Base-by-base conservation (phyloP, 2,113 vertebrate species). In the Brienomyrus brachyistius region DNA sequence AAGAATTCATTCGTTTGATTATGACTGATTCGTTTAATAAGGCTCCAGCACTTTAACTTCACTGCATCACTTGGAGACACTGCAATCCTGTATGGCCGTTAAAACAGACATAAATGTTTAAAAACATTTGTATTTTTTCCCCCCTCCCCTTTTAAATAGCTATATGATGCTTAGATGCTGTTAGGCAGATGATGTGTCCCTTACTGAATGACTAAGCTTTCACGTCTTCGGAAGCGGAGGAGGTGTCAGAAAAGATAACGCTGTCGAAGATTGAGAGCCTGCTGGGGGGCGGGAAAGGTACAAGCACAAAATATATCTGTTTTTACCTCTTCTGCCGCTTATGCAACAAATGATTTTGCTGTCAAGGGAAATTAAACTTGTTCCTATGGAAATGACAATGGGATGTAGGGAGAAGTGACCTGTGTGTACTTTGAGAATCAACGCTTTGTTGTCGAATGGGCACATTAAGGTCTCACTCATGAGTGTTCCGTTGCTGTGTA, bases 131-230 rank as follows among this genome's bases (percentile, higher is more conserved):
- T 80, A 47, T 84, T 48, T 45, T 84, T 45, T 47, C 31, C 77
- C 85, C 74, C 27, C 62, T 45, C 48, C 47, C 19, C 51, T 89
- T 87, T 91, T 74, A 56, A 19, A 47, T 80, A 70, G 66, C 51
- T 23, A 15, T 77, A 56, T 51, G 84, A 74, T 74, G 90, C 19
- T 4, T 10, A 70, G 84, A 85, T 82, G 59, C 47, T 52, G 84
- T 91, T 90, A 89, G 90, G 90, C 90, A 92, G 86, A 91, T 90
- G 89, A 89, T 48, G n/a, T 89, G 83, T 89, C 70, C 87, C 19
- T 90, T 90, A 91, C 90, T 88, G 91, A 90, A 91, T 85, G 90
- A 59, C 89, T 77, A 89, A 89, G 91, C 91, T 88, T 91, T 88
- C 54, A 35, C 84, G 54, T 91, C 90, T 90, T 90, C 90, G 89